A percentile compares a stretch with the other conserved stretches of the same genome.
These are phyloP conservation scores for Hemistola chrysoprasaria DNA, from an alignment of 2,888 invertebrate genomes.

Conservation along the genomic window DNA sequence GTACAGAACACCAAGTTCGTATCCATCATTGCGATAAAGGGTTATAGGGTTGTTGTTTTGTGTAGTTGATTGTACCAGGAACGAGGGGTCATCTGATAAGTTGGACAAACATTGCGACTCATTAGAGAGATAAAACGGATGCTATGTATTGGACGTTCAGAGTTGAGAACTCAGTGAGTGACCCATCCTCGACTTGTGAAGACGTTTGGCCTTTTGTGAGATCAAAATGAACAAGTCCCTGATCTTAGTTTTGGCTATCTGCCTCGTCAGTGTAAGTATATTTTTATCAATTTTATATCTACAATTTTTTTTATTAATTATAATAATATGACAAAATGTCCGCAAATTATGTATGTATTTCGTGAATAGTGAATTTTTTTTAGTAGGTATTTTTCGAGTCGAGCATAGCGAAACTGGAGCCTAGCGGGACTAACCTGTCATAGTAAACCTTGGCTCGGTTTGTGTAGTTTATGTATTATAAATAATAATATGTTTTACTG, in stretches of 20 bases:
- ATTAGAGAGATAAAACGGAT: slow-evolving; percentile 38
- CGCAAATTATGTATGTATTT: too few species aligned
- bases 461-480: too few species aligned
- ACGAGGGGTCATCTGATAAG: slow-evolving; percentile 49
- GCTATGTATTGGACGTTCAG: slow-evolving; percentile 8
- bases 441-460: too few species aligned
- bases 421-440: too few species aligned
- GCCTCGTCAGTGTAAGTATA: slow-evolving; percentile 58
- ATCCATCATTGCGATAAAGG: slow-evolving; percentile 3
- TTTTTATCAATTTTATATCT: neutral
- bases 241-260: slow-evolving; percentile 55
- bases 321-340: too few species aligned
- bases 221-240: slow-evolving; percentile 60
- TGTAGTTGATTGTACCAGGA: slow-evolving; percentile 23
- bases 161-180: slow-evolving; percentile 42
- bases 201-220: slow-evolving; percentile 30
- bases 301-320: too few species aligned
- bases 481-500: too few species aligned
- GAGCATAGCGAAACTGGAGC: too few species aligned
- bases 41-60: neutral
- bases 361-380: too few species aligned
- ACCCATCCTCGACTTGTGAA: slow-evolving; percentile 30
- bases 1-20: neutral
- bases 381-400: too few species aligned
- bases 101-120: slow-evolving; percentile 30